phyloP scores from a whole-genome alignment of 2,113 vertebrate genomes.

The Hemicordylus capensis region DNA sequence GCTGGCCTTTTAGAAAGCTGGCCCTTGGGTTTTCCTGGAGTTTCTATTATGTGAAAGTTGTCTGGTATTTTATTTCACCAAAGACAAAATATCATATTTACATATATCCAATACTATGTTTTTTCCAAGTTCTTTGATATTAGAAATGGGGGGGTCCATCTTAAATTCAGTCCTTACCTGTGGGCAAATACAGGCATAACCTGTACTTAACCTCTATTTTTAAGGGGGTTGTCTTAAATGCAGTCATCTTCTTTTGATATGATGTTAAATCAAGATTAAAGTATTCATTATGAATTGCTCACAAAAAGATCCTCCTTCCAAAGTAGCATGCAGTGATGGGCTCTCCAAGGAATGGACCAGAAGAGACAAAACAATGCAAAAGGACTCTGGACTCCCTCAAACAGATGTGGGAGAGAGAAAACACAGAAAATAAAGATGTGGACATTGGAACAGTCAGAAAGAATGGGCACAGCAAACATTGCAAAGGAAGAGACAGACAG shows the following conservation, averaged over 20 bases:
- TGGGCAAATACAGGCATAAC: too few species aligned
- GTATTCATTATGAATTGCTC: conserved; percentile 58
- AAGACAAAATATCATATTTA: background rate
- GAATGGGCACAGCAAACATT: background rate
- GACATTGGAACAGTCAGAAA: conserved; percentile 9
- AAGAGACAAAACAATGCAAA: background rate
- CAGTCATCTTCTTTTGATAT: too few species aligned
- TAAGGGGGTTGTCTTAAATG: too few species aligned
- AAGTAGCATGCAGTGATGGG: conserved; percentile 33
- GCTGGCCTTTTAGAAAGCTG: too few species aligned
- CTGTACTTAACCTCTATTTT: too few species aligned
- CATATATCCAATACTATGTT: too few species aligned
- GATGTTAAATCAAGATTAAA: conserved; percentile 28
- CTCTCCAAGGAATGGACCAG: conserved; percentile 21
- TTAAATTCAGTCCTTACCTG: too few species aligned
- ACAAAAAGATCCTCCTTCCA: conserved; percentile 19
- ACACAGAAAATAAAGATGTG: background rate
- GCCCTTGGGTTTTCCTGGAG: too few species aligned
- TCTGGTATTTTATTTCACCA: conserved; percentile 37
- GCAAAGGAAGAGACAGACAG: conserved; percentile 1
- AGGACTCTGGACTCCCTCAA: background rate
- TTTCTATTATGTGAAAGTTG: background rate
- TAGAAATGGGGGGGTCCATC: too few species aligned
- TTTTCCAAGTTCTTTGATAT: too few species aligned
- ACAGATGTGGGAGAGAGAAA: background rate